A percentile compares a stretch with the other conserved stretches of the same genome.
Evolutionary conservation across 2,888 invertebrate species (phyloP).

Genomic region (Agrenia bidenticulata): DNA sequence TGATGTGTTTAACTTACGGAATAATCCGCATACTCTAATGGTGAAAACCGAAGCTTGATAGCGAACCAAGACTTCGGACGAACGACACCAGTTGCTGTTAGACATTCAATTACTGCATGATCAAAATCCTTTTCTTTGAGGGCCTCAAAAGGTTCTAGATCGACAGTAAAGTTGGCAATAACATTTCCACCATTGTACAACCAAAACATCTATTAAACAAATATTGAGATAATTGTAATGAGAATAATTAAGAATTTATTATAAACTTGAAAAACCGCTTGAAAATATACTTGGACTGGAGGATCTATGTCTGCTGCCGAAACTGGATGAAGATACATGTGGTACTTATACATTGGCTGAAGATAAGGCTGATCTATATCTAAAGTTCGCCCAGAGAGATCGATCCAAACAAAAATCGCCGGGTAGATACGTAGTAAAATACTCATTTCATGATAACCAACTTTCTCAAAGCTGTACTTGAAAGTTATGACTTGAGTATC

Average conservation of each 20-base stretch:
- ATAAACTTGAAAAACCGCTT: background rate
- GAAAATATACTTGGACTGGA: constrained; percentile 38
- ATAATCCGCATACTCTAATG: constrained; percentile 31
- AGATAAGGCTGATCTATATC: constrained; percentile 29
- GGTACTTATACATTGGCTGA: constrained; percentile 34
- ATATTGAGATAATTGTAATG: background rate
- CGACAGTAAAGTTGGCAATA: constrained; percentile 31
- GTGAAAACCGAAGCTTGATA: constrained; percentile 46
- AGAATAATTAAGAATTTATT: background rate
- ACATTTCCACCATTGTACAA: constrained; percentile 45
- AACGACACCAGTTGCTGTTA: constrained; percentile 39
- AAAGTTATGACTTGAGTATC: constrained; percentile 34
- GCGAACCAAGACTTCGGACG: constrained; percentile 38
- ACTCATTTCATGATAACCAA: constrained; percentile 39
- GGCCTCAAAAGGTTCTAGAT: constrained; percentile 41
- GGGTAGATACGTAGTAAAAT: constrained; percentile 44
- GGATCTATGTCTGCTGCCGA: constrained; percentile 45
- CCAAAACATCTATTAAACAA: constrained; percentile 35
- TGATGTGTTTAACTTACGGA: too few species aligned
- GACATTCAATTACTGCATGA: constrained; percentile 43
- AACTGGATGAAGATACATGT: constrained; percentile 42
- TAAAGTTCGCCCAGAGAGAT: constrained; percentile 36
- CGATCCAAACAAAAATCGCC: constrained; percentile 48
- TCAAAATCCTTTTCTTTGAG: constrained; percentile 44
- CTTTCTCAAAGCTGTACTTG: constrained; percentile 25